These are phyloP conservation scores for Aplocera efformata DNA, from an alignment of 2,888 invertebrate genomes.

Conservation along the genomic window DNA sequence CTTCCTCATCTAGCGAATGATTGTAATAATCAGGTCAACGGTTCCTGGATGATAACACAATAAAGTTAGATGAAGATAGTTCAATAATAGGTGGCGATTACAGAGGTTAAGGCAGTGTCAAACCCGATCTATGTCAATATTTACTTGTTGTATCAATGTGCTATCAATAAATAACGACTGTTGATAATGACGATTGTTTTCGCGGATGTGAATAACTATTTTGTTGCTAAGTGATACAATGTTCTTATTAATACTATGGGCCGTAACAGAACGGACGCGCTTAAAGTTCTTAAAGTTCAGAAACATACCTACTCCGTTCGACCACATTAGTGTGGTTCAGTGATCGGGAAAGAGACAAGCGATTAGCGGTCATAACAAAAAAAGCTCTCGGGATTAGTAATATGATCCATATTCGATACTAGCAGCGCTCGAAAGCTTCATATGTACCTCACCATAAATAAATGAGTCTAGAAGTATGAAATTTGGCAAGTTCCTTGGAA, in stretches of 20 bases:
- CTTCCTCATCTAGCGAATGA: neutral
- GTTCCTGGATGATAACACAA: constrained; percentile 21
- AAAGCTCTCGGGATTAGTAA: too few relatives aligned
- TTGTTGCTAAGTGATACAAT: constrained; percentile 48
- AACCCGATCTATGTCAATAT: constrained; percentile 70
- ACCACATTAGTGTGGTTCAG: too few relatives aligned
- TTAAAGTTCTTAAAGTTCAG: too few relatives aligned
- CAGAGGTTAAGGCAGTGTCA: constrained; percentile 72
- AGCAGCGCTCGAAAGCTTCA: too few relatives aligned
- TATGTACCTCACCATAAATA: too few relatives aligned
- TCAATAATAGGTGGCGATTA: constrained; percentile 62
- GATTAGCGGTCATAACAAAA: too few relatives aligned
- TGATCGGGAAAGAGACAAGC: too few relatives aligned
- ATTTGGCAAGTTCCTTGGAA: too few relatives aligned
- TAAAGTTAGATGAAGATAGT: constrained; percentile 42
- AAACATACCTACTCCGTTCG: too few relatives aligned
- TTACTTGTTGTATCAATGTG: constrained; percentile 45
- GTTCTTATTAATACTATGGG: constrained; percentile 9
- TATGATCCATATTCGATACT: too few relatives aligned
- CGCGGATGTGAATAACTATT: constrained; percentile 36
- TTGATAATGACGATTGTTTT: constrained; percentile 49
- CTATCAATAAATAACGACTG: neutral
- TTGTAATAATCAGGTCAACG: constrained; percentile 2
- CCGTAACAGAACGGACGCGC: too few relatives aligned
- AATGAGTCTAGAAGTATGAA: too few relatives aligned